Conservation (phyloP, 2,888 invertebrate genomes). For the Athripsodes cinereus region DNA sequence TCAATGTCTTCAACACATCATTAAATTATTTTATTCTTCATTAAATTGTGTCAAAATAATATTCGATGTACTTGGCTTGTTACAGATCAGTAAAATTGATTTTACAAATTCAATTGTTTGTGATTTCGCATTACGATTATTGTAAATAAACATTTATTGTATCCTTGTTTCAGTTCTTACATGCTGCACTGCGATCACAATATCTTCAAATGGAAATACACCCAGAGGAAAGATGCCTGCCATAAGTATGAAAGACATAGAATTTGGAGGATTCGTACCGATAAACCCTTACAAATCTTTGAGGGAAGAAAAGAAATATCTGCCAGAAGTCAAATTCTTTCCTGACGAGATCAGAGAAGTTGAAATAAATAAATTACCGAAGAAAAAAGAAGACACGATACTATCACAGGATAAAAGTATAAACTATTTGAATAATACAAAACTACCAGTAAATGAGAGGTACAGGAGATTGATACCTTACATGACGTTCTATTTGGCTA, state of each 20-base stretch:
- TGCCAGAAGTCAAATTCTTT: constrained; percentile 11
- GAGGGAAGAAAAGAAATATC: constrained; percentile 28
- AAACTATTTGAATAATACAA: constrained; percentile 29
- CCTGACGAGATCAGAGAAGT: not conserved
- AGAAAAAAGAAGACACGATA: too few species aligned
- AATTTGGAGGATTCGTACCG: constrained; percentile 36
- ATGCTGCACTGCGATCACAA: constrained; percentile 40
- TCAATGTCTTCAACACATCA: too few species aligned
- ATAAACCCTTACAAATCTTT: constrained; percentile 29
- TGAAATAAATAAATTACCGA: too few species aligned
- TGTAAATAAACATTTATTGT: too few species aligned
- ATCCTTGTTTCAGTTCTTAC: constrained; percentile 43
- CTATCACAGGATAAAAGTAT: not conserved
- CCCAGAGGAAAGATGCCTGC: constrained; percentile 44
- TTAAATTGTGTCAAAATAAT: too few species aligned
- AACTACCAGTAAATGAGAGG: constrained; percentile 56
- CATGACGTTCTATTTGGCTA: constrained; percentile 72
- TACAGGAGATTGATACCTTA: constrained; percentile 75
- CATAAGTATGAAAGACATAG: constrained; percentile 39
- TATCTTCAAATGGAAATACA: constrained; percentile 49
- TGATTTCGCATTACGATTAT: too few species aligned
- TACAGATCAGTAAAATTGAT: too few species aligned
- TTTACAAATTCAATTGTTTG: too few species aligned
- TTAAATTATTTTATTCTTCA: too few species aligned
- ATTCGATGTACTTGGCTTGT: too few species aligned